A percentile compares a stretch with the other conserved stretches of the same genome.
Conservation (phyloP, 2,797 vertebrate species). For the Cygnus olor region DNA sequence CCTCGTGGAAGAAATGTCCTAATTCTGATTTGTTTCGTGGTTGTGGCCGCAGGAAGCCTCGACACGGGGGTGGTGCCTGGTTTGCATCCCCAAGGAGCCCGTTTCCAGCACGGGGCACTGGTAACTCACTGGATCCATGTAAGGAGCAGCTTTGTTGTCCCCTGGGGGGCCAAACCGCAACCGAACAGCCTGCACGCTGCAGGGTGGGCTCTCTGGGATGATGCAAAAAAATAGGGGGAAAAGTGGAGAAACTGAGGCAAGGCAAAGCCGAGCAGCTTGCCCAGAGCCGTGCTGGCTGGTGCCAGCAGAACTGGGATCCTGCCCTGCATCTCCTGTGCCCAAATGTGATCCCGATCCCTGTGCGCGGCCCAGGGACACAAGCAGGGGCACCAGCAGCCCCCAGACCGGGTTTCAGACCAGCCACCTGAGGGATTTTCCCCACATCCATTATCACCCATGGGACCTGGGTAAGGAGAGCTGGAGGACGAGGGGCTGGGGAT, state of each 20-base stretch:
- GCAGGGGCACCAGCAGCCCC: neutral
- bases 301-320: neutral
- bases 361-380: neutral
- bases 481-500: neutral
- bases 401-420: neutral
- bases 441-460: neutral
- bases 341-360: too few relatives aligned
- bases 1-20: neutral
- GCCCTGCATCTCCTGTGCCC: too few relatives aligned
- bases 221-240: too few relatives aligned
- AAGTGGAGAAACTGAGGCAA: neutral
- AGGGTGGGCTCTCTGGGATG: neutral
- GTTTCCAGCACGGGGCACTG: neutral
- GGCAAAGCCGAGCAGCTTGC: neutral
- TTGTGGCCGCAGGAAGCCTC: too few relatives aligned
- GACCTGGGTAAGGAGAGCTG: neutral
- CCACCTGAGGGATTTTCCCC: neutral
- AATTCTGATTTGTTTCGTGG: neutral
- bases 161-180: fast-evolving
- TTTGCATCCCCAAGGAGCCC: fast-evolving
- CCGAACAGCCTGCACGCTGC: neutral
- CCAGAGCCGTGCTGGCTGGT: neutral
- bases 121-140: fast-evolving
- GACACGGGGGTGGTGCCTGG: too few relatives aligned
- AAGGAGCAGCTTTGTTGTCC: fast-evolving